phyloP scores from a whole-genome alignment of 2,888 invertebrate genomes.

The Saturnia pavonia region DNA sequence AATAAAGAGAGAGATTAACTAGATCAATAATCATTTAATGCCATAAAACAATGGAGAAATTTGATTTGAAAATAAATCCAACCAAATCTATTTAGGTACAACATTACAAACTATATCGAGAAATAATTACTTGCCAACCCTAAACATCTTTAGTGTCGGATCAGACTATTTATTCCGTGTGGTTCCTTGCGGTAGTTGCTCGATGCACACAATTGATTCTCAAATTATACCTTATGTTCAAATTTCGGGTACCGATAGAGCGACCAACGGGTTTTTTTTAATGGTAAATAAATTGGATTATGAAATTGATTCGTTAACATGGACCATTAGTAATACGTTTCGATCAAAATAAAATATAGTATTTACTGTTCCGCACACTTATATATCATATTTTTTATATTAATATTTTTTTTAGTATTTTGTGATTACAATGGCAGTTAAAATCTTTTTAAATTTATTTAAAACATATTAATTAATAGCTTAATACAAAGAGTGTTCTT shows the following conservation, averaged over 20 bases:
- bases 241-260: constrained; percentile 39
- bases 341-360: constrained; percentile 4
- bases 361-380: neutral
- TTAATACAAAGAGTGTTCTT: too few species aligned
- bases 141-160: constrained; percentile 11
- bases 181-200: constrained; percentile 46
- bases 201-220: constrained; percentile 48
- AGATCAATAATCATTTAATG: neutral
- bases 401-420: too few species aligned
- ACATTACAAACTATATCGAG: neutral
- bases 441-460: too few species aligned
- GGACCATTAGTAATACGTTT: constrained; percentile 18
- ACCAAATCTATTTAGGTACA: neutral
- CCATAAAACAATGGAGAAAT: neutral
- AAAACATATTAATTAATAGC: too few species aligned
- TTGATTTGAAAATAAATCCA: neutral
- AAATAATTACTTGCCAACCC: constrained; percentile 9
- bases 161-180: constrained; percentile 36
- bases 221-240: constrained; percentile 45
- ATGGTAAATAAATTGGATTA: constrained; percentile 37
- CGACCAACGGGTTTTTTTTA: constrained; percentile 38
- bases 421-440: too few species aligned
- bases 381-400: too few species aligned
- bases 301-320: constrained; percentile 19
- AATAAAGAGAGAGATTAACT: too few species aligned